Evolutionary conservation across 1,140 invertebrate species (phyloP), one percentile per base, ranked within the genome.

Genomic region (Neotoxoptera formosana): DNA sequence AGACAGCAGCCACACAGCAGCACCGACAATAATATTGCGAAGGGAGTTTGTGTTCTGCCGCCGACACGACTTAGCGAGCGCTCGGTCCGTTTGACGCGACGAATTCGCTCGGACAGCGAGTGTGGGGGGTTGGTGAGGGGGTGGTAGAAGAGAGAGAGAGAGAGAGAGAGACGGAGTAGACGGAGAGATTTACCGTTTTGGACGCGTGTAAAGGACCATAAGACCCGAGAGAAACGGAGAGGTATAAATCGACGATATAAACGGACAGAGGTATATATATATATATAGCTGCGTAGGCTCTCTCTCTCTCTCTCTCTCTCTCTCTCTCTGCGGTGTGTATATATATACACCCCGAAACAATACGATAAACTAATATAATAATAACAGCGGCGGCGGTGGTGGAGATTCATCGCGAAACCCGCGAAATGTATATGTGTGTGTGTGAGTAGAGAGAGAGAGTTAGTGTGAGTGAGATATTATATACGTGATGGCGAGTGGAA

Each of bases 321-420:
- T 25, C 81, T 23, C 14, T n/a, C 67, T 36, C 76, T 36, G 76
- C 9, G 30, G 25, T 60, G 3, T 60, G 30, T 60, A 34, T 87
- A 30, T 30, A 30, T 41, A 86, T 36, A 36, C 47, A 51, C 21
- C 20, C 88, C 30, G 17, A 90, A 90, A 90, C 88, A 60, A 91
- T 91, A 76, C 90, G 90, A 67, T 91, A 91, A 53, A 53, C 60
- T 67, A 91, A 60, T 47, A 76, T 67, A 91, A 60, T 47, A 76
- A 91, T 67, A 56, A 90, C 51, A n/a, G 48, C 34, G 51, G 53
- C 8, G 53, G 30, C 30, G 8, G 86, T 11, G 41, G 81, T 21
- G 51, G 25, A 53, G 86, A 86, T 86, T 86, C 36, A 47, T 87
- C 48, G n/a, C 20, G 8, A 36, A 53, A 53, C 20, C 30, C n/a